A percentile compares a stretch with the other conserved stretches of the same genome.
phyloP scores from a whole-genome alignment of 2,888 invertebrate species.

The Escarpia spicata region DNA sequence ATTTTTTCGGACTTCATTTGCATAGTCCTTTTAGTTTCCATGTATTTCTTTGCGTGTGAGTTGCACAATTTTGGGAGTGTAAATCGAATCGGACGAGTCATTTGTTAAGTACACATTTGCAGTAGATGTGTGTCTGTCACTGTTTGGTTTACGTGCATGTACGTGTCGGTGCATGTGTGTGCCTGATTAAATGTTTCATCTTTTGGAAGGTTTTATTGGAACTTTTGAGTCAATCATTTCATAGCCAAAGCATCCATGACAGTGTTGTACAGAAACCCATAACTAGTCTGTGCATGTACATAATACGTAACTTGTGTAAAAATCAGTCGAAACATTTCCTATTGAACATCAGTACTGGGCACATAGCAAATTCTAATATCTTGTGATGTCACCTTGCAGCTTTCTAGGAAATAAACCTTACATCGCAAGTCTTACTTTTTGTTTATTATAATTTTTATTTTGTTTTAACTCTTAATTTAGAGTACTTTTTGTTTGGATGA shows the following conservation, averaged over 20 bases:
- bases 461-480: no score
- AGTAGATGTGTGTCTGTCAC: neutral
- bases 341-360: neutral
- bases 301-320: neutral
- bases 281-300: neutral
- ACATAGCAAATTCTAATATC: neutral
- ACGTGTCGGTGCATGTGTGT: neutral
- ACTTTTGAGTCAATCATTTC: neutral
- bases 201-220: neutral
- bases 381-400: neutral
- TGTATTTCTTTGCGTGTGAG: neutral
- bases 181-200: neutral
- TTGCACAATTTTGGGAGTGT: neutral
- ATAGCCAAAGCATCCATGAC: neutral
- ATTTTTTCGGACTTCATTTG: neutral
- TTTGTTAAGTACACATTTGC: neutral
- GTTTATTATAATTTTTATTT: no score
- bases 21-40: neutral
- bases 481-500: no score
- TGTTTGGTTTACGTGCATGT: neutral
- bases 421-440: no score
- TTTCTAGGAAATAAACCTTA: neutral
- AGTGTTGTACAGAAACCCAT: neutral
- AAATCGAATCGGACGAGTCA: neutral
- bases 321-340: neutral